These are phyloP conservation scores for Brachymystax lenok DNA, from an alignment of 2,797 vertebrate genomes.

Conservation along the genomic window DNA sequence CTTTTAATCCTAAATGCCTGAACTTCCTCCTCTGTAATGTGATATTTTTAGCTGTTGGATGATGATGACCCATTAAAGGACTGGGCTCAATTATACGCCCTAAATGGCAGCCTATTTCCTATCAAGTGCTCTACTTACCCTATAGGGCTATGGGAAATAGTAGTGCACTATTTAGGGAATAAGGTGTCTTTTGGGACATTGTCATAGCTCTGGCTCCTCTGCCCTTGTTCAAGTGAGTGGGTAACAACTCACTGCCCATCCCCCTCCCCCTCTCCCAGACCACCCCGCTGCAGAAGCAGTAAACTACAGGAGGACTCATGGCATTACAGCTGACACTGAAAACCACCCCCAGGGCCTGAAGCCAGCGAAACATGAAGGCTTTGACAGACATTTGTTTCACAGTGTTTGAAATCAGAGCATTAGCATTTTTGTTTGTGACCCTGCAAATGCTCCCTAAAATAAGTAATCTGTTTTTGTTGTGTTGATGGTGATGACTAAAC, in stretches of 20 bases:
- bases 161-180: background rate
- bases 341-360: slow-evolving; percentile 35
- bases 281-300: slow-evolving; percentile 17
- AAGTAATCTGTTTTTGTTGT: background rate
- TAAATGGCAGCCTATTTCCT: background rate
- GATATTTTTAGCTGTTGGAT: background rate
- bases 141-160: background rate
- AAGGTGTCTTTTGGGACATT: background rate
- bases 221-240: slow-evolving; percentile 20
- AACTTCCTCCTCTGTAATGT: background rate
- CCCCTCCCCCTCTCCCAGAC: slow-evolving; percentile 19
- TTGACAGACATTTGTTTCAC: slow-evolving; percentile 34
- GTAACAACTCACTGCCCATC: background rate
- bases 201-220: background rate
- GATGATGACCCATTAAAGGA: background rate
- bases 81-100: background rate
- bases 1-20: background rate
- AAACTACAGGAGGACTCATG: slow-evolving; percentile 22
- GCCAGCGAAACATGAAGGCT: slow-evolving; percentile 51
- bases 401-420: slow-evolving; percentile 32
- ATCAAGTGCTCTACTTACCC: background rate
- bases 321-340: slow-evolving; percentile 46
- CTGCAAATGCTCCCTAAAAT: background rate
- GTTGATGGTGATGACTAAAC: background rate
- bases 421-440: background rate